Percentiles rank a stretch among this genome's conserved stretches.
These are phyloP conservation scores for Bellardia bayeri DNA, from an alignment of 2,888 invertebrate genomes.

Conservation along the genomic window DNA sequence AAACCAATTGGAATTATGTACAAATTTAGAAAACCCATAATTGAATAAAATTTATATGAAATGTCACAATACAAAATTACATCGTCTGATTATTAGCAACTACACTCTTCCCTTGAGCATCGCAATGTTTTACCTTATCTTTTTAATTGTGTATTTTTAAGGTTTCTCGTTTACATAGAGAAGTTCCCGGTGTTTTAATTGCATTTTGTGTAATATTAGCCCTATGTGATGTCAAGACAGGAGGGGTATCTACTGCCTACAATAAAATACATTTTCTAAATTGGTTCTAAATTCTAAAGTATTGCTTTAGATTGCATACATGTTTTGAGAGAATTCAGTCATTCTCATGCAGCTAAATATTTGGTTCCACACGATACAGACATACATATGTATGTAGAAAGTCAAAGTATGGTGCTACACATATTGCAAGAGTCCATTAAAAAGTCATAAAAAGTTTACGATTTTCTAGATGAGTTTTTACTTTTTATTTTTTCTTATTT, in stretches of 20 bases:
- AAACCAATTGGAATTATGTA: slow-evolving; percentile 41
- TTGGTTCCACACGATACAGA: slow-evolving; percentile 21
- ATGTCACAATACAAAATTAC: slow-evolving; percentile 1
- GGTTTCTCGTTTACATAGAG: background rate
- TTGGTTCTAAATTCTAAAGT: slow-evolving; percentile 64
- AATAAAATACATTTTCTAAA: slow-evolving; percentile 42
- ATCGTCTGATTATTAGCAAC: background rate
- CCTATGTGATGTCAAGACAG: background rate
- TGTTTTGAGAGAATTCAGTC: slow-evolving; percentile 17
- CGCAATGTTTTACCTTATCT: background rate
- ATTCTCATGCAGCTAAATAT: slow-evolving; percentile 24
- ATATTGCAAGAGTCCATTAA: slow-evolving; percentile 83
- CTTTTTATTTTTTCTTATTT: slow-evolving; percentile 5
- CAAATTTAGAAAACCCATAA: background rate
- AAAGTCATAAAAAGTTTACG: slow-evolving; percentile 84
- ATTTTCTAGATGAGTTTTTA: slow-evolving; percentile 82
- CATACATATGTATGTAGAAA: slow-evolving; percentile 11
- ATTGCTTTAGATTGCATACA: slow-evolving; percentile 48
- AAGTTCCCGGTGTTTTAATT: background rate
- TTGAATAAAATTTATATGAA: background rate
- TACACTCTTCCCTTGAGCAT: background rate
- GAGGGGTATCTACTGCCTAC: background rate
- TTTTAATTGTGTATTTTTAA: background rate
- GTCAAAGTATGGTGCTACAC: slow-evolving; percentile 74
- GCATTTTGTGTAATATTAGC: slow-evolving; percentile 4